phyloP scores from a whole-genome alignment of 2,113 vertebrate species.

The Telmatochromis sp. region DNA sequence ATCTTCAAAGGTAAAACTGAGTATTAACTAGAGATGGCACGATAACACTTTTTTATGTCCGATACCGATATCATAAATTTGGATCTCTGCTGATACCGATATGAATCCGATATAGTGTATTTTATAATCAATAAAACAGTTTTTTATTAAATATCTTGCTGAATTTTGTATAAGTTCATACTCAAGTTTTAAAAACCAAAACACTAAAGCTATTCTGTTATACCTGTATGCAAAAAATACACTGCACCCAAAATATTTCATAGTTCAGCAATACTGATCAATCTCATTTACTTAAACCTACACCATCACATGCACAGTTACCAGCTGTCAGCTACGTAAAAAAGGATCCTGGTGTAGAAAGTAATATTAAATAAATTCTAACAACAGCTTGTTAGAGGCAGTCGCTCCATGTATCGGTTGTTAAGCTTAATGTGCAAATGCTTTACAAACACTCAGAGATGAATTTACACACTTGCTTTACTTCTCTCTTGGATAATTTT shows the following conservation, averaged over 20 bases:
- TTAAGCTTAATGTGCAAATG: not conserved
- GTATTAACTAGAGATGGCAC: not conserved
- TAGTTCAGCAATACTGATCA: accelerated
- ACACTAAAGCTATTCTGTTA: not conserved
- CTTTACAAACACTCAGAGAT: not conserved
- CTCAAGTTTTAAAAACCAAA: not conserved
- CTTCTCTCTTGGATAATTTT: not conserved
- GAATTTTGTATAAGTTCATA: not conserved
- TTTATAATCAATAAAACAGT: accelerated
- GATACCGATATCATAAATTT: not conserved
- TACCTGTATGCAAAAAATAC: not conserved
- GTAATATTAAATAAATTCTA: not conserved
- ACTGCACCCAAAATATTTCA: not conserved
- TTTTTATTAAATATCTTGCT: not conserved
- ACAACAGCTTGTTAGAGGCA: not conserved
- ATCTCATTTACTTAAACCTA: not conserved
- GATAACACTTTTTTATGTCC: not conserved
- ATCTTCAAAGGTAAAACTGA: not conserved
- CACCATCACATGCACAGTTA: not conserved
- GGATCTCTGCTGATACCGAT: not conserved
- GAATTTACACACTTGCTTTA: not conserved
- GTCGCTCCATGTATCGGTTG: not conserved
- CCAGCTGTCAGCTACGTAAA: not conserved
- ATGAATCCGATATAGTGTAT: not conserved
- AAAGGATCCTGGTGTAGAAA: not conserved